phyloP scores from a whole-genome alignment of 30 jellyfish, hydroid and myxozoan species.

The Hydra vulgaris region DNA sequence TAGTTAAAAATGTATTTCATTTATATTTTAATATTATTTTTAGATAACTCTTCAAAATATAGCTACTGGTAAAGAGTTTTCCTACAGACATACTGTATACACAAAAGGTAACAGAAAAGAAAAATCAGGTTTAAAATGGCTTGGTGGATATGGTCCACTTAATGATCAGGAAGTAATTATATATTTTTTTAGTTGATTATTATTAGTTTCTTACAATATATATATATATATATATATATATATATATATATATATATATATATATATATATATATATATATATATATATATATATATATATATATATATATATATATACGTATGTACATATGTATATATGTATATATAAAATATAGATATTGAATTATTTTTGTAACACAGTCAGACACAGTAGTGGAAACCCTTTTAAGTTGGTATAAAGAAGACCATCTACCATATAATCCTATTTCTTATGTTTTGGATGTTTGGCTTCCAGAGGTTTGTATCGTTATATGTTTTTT shows the following conservation, averaged over 20 bases:
- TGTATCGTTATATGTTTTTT: not conserved
- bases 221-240: no score
- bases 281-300: no score
- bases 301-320: no score
- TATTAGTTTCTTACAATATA: not conserved
- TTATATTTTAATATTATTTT: not conserved
- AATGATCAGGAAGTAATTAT: conserved; percentile 41
- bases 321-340: no score
- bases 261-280: no score
- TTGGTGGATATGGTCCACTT: conserved; percentile 68
- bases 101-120: conserved; percentile 46
- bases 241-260: no score
- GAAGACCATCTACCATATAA: conserved; percentile 19
- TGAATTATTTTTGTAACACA: conserved; percentile 7
- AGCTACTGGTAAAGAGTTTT: conserved; percentile 17
- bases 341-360: no score
- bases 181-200: not conserved
- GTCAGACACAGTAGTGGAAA: conserved; percentile 34
- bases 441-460: conserved; percentile 55
- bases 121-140: conserved; percentile 31
- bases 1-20: no score
- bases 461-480: conserved; percentile 81
- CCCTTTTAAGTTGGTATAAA: conserved; percentile 31
- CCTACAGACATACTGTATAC: conserved; percentile 49
- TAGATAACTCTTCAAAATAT: conserved; percentile 39